Evolutionary conservation across 2,888 invertebrate species (phyloP).

Genomic region (Tinea pellionella): DNA sequence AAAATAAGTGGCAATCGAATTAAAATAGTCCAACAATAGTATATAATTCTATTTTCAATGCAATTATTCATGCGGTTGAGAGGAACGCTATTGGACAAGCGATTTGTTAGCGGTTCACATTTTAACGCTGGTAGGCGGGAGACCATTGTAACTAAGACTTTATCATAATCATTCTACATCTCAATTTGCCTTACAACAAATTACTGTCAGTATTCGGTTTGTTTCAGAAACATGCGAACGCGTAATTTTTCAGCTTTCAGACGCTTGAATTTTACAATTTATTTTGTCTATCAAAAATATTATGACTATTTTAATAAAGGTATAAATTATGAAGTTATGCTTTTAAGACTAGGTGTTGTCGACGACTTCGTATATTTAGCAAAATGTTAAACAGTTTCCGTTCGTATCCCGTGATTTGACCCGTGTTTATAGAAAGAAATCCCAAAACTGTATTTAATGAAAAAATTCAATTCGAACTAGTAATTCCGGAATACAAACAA

Average conservation of each 20-base stretch:
- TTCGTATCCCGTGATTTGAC: no score
- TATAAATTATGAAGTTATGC: no score
- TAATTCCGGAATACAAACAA: no score
- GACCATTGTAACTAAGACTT: slow-evolving; percentile 30
- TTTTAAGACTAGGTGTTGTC: no score
- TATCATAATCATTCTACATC: slow-evolving; percentile 31
- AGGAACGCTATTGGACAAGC: slow-evolving; percentile 27
- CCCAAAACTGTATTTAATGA: no score
- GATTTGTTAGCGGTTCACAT: slow-evolving; percentile 40
- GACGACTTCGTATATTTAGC: no score
- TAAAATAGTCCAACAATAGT: slow-evolving; percentile 9
- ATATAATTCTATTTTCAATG: slow-evolving; percentile 13
- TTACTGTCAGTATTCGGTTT: slow-evolving; percentile 15
- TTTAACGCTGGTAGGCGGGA: slow-evolving; percentile 16
- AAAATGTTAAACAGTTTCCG: no score
- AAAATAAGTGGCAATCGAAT: neutral
- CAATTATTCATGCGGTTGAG: slow-evolving; percentile 13
- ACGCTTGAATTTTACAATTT: slow-evolving; percentile 17
- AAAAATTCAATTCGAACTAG: no score
- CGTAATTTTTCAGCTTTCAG: slow-evolving; percentile 32
- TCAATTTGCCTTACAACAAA: slow-evolving; percentile 32
- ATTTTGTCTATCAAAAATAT: neutral
- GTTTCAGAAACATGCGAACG: slow-evolving; percentile 19
- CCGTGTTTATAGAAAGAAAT: no score
- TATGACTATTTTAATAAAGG: neutral